Evolutionary conservation across 2,888 invertebrate species (phyloP).

Genomic region (Pandemis corylana): DNA sequence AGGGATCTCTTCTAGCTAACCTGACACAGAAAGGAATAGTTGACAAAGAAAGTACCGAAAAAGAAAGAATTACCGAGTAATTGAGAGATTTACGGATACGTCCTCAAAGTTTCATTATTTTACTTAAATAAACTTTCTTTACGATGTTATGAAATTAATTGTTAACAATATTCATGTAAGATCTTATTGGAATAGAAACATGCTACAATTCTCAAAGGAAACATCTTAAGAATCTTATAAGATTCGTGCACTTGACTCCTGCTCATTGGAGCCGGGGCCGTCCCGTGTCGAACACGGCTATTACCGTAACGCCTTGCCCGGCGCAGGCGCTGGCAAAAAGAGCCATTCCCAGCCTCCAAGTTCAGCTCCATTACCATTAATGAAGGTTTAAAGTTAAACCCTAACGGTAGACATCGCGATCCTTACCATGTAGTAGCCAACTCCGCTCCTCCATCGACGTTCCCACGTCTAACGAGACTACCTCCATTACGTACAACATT

Average conservation of each 20-base stretch:
- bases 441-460: constrained; percentile 55
- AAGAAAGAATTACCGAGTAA: constrained; percentile 34
- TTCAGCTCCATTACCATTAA: constrained; percentile 79
- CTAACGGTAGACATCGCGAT: constrained; percentile 79
- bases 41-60: too few relatives aligned
- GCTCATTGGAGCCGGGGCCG: constrained; percentile 27
- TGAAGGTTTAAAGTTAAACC: constrained; percentile 74
- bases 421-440: constrained; percentile 71
- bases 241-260: constrained; percentile 35
- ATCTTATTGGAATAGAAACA: constrained; percentile 27
- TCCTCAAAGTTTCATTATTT: neutral
- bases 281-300: constrained; percentile 65
- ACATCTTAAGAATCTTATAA: constrained; percentile 38
- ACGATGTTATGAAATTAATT: too few relatives aligned
- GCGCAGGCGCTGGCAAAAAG: constrained; percentile 66
- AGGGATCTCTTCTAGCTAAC: too few relatives aligned
- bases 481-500: constrained; percentile 78
- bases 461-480: constrained; percentile 84
- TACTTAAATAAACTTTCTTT: neutral
- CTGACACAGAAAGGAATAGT: too few relatives aligned
- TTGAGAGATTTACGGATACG: constrained; percentile 10
- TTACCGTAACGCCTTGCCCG: constrained; percentile 64
- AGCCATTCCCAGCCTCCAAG: constrained; percentile 70
- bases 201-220: constrained; percentile 15
- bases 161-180: neutral